These are phyloP conservation scores for Rhinatrema bivittatum DNA, from an alignment of 2,797 vertebrate species.

Conservation along the genomic window DNA sequence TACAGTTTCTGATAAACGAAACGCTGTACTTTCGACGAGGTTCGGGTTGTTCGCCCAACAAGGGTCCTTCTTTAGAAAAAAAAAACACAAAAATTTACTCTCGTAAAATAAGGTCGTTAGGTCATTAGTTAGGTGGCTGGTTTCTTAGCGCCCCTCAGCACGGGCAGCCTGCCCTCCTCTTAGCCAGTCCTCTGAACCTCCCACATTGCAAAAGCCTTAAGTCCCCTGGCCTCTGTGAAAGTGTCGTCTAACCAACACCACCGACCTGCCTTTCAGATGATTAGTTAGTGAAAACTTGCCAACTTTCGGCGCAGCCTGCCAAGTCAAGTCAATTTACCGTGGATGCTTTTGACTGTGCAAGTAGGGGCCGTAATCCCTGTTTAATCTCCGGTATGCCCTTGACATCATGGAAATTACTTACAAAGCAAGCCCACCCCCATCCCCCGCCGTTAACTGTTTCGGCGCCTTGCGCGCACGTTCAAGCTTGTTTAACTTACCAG, in stretches of 20 bases:
- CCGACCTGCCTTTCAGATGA: constrained; percentile 48
- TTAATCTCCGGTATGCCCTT: constrained; percentile 58
- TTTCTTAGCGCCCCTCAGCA: constrained; percentile 50
- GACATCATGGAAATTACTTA: constrained; percentile 63
- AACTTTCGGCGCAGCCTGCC: constrained; percentile 41
- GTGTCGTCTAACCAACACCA: constrained; percentile 37
- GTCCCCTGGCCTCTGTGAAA: constrained; percentile 38
- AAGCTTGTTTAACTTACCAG: constrained; percentile 34
- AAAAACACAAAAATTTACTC: constrained; percentile 64
- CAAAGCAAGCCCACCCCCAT: constrained; percentile 55
- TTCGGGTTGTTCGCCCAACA: no score
- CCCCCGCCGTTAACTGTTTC: constrained; percentile 52
- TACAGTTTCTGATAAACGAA: constrained; percentile 62
- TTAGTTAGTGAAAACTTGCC: constrained; percentile 52
- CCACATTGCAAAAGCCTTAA: constrained; percentile 60
- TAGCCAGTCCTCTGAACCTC: constrained; percentile 44
- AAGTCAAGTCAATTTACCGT: constrained; percentile 57
- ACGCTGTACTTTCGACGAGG: no score
- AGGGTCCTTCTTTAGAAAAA: no score
- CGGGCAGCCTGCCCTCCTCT: constrained; percentile 52
- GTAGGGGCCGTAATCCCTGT: constrained; percentile 51
- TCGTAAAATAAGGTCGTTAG: constrained; percentile 67
- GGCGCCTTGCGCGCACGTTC: constrained; percentile 37
- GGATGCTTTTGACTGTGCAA: constrained; percentile 50
- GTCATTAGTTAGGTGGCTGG: no score